A percentile compares a stretch with the other conserved stretches of the same genome.
Evolutionary conservation across 2,113 vertebrate species (phyloP).

Genomic region (Hyperopisus bebe): DNA sequence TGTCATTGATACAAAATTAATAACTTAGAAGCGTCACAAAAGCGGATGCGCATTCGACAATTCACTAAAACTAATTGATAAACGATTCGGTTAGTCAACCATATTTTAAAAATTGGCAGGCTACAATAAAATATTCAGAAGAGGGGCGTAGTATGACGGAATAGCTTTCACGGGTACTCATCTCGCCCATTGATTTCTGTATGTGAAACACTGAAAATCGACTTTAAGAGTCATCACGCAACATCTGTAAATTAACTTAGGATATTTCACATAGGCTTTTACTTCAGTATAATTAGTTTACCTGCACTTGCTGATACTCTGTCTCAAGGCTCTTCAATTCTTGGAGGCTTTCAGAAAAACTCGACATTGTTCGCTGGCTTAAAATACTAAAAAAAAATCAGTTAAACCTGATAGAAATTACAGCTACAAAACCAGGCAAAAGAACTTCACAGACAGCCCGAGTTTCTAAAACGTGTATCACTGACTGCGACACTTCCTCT

Average conservation of each 20-base stretch:
- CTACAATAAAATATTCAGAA: neutral
- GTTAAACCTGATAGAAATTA: neutral
- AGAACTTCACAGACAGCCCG: neutral
- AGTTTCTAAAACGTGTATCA: neutral
- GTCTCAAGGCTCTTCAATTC: slow-evolving; percentile 84
- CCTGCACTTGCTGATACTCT: slow-evolving; percentile 82
- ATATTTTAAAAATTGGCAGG: neutral
- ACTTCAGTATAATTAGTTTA: slow-evolving; percentile 34
- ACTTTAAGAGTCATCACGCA: neutral
- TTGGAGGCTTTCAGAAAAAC: slow-evolving; percentile 64
- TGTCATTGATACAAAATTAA: neutral
- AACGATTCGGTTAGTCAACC: neutral
- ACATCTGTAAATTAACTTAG: neutral
- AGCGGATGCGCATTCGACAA: neutral
- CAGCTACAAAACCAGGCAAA: neutral
- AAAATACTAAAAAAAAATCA: neutral
- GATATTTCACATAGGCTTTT: neutral
- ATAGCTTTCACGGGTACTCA: neutral
- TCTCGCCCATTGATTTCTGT: neutral
- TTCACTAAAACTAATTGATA: neutral
- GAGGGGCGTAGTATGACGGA: neutral
- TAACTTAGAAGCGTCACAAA: neutral
- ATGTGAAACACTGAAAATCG: neutral
- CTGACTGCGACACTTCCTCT: neutral
- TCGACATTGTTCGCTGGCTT: slow-evolving; percentile 8